phyloP scores from a whole-genome alignment of 2,113 vertebrate genomes.

The Typhlomys cinereus region DNA sequence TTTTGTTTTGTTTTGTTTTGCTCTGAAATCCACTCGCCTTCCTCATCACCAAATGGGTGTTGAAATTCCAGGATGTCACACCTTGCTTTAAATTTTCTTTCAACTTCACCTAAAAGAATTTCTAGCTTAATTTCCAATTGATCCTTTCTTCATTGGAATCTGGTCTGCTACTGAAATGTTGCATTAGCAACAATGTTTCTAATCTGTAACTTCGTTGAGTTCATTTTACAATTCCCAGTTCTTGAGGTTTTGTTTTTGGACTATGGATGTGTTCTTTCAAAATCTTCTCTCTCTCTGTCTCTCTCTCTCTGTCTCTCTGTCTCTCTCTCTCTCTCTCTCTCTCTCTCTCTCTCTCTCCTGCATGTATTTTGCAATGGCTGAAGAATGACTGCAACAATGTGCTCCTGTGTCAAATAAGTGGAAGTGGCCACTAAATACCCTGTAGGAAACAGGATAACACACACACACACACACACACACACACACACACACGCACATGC shows the following conservation, averaged over 20 bases:
- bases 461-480: not conserved
- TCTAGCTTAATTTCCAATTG: not conserved
- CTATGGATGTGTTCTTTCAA: too few relatives aligned
- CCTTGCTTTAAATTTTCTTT: constrained; percentile 34
- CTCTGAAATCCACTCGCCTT: too few relatives aligned
- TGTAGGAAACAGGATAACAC: not conserved
- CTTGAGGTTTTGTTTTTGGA: not conserved
- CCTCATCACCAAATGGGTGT: not conserved
- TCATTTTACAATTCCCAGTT: not conserved
- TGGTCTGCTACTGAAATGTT: not conserved
- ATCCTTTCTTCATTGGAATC: not conserved
- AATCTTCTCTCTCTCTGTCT: too few relatives aligned
- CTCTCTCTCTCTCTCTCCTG: not conserved
- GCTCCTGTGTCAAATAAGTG: too few relatives aligned
- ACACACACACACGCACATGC: not conserved
- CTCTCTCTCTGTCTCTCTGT: not conserved
- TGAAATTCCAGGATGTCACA: not conserved
- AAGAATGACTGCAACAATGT: not conserved
- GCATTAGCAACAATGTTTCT: not conserved
- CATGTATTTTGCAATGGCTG: not conserved
- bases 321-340: not conserved
- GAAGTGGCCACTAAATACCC: not conserved
- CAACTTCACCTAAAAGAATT: not conserved
- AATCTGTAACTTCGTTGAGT: not conserved
- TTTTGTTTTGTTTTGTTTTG: too few relatives aligned